phyloP scores from a whole-genome alignment of 2,113 vertebrate species.

The Sardina pilchardus region DNA sequence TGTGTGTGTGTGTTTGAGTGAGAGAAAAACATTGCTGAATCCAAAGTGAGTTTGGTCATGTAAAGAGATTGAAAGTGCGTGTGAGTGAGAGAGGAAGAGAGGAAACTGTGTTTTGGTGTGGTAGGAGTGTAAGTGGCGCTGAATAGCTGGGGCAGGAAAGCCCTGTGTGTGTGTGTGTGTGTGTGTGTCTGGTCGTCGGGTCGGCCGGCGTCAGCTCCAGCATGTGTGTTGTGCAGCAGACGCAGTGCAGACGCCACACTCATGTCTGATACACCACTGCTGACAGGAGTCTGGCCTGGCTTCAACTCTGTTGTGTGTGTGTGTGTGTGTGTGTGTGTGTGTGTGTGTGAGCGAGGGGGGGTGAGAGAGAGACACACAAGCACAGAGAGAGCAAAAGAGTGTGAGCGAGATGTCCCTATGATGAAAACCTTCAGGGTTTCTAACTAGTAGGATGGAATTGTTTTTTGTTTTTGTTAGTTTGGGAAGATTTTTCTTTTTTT shows the following conservation, averaged over 20 bases:
- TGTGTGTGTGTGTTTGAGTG: background rate
- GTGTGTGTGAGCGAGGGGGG: background rate
- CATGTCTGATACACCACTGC: background rate
- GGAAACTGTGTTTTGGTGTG: background rate
- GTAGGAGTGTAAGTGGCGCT: background rate
- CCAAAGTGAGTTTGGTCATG: background rate
- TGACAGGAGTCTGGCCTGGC: background rate
- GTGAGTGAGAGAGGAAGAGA: background rate
- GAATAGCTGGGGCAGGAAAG: background rate
- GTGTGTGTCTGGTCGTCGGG: background rate
- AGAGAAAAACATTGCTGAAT: background rate
- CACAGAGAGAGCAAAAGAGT: background rate
- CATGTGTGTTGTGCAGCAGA: background rate
- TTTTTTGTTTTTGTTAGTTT: background rate
- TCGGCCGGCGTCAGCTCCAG: background rate
- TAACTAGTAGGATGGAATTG: background rate
- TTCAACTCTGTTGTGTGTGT: slow-evolving; percentile 6
- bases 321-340: background rate
- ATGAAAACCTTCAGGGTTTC: background rate
- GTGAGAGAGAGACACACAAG: background rate
- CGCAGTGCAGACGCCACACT: background rate
- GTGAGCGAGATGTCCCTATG: background rate
- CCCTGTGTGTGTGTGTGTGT: too few species aligned
- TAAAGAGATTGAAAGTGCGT: background rate
- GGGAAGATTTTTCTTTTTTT: background rate